A percentile compares a stretch with the other conserved stretches of the same genome.
These are phyloP conservation scores for Maniola hyperantus DNA, from an alignment of 2,888 invertebrate genomes.

Conservation along the genomic window DNA sequence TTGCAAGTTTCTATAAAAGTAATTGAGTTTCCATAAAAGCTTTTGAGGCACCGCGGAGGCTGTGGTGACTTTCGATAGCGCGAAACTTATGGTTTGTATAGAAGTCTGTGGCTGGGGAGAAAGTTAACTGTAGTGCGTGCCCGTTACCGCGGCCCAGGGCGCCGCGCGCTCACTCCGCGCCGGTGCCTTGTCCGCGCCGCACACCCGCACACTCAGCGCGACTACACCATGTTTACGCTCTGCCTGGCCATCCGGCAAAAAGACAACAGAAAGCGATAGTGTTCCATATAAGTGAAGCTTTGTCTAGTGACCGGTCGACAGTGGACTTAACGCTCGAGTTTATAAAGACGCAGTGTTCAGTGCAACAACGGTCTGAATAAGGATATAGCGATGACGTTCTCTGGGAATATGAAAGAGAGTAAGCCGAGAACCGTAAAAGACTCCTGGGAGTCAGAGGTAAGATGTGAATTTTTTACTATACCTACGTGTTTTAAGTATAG, in stretches of 20 bases:
- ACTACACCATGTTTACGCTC: constrained; percentile 59
- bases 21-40: constrained; percentile 53
- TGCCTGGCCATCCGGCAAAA: constrained; percentile 53
- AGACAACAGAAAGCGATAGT: constrained; percentile 74
- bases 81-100: constrained; percentile 57
- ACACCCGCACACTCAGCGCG: constrained; percentile 28
- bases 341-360: constrained; percentile 50
- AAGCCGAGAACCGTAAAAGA: constrained; percentile 72
- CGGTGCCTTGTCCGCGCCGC: constrained; percentile 47
- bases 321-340: constrained; percentile 29
- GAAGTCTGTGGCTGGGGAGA: constrained; percentile 61
- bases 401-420: constrained; percentile 77
- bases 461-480: constrained; percentile 42
- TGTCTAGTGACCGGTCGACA: constrained; percentile 31
- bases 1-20: constrained; percentile 27
- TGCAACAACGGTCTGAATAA: constrained; percentile 61
- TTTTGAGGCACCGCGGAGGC: constrained; percentile 67
- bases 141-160: constrained; percentile 59
- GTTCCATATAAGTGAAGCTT: constrained; percentile 53
- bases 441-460: constrained; percentile 78
- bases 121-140: constrained; percentile 82
- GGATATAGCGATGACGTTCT: constrained; percentile 69
- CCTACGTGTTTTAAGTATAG: constrained; percentile 21
- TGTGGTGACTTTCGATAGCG: constrained; percentile 76
- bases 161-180: constrained; percentile 49